A percentile compares a stretch with the other conserved stretches of the same genome.
Conservation (phyloP, 35 echinoderm and acorn worm genomes). For the Acanthaster planci region DNA sequence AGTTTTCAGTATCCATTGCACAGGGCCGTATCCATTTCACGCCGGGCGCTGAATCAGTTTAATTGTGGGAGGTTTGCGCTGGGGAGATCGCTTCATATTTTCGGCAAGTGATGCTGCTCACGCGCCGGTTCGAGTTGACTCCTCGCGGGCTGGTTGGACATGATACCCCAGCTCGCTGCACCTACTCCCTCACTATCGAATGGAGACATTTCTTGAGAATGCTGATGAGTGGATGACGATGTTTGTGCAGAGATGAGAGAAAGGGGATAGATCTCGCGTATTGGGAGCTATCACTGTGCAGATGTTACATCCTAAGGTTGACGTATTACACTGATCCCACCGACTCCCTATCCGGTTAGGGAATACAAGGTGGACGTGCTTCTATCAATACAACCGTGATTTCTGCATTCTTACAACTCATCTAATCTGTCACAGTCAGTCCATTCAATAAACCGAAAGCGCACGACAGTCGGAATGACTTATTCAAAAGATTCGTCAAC, state of each 20-base stretch:
- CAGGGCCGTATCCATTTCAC: background rate
- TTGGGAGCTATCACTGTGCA: background rate
- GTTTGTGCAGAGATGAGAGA: conserved; percentile 25
- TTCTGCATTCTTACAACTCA: background rate
- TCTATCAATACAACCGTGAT: conserved; percentile 23
- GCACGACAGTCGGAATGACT: background rate
- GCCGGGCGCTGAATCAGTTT: conserved; percentile 3
- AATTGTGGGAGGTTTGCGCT: background rate
- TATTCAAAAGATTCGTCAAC: conserved; percentile 3
- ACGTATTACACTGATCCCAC: conserved; percentile 10
- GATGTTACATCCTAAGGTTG: background rate
- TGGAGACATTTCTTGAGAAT: conserved; percentile 19
- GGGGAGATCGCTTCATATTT: conserved; percentile 1
- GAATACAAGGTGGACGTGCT: background rate
- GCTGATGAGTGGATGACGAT: conserved; percentile 28
- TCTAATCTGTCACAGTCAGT: background rate
- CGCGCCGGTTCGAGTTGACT: conserved; percentile 16
- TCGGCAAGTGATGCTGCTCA: conserved; percentile 21
- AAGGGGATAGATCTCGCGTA: background rate
- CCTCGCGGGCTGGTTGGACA: conserved; percentile 24
- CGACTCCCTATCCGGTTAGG: background rate
- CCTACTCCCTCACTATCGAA: background rate
- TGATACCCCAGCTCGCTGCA: conserved; percentile 8
- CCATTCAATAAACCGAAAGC: background rate
- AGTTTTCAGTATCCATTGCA: conserved; percentile 29